Conservation (phyloP, 2,797 vertebrate genomes). For the Pseudochirops corinnae region DNA sequence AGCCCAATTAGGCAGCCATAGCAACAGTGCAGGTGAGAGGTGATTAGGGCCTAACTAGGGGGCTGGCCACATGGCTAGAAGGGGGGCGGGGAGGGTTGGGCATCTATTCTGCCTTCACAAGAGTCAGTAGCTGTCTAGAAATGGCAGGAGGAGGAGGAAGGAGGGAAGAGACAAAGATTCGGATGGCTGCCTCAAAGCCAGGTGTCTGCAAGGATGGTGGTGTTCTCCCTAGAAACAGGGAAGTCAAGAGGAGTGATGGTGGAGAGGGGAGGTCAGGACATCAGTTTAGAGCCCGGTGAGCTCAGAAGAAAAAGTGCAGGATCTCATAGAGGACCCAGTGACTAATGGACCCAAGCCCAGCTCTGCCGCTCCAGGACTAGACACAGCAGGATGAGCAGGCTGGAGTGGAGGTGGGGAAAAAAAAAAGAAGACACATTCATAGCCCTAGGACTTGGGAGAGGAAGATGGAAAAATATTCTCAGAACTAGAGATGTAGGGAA, state of each 20-base stretch:
- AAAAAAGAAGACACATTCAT: neutral
- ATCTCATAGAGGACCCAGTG: neutral
- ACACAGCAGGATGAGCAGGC: neutral
- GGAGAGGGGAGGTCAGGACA: neutral
- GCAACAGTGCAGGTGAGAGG: neutral
- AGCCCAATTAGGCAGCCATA: neutral
- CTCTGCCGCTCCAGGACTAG: neutral
- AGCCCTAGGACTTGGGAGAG: neutral
- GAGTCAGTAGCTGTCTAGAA: neutral
- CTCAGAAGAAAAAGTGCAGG: neutral
- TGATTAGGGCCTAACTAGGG: neutral
- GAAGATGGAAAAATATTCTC: neutral
- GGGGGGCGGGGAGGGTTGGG: no score
- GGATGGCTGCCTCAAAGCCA: neutral
- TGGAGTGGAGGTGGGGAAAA: neutral
- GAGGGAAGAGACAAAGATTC: neutral
- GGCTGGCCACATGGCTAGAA: neutral
- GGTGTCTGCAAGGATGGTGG: no score
- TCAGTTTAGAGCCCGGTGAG: neutral
- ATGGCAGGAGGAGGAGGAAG: neutral
- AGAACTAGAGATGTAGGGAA: neutral
- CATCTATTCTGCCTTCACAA: neutral
- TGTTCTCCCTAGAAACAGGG: neutral
- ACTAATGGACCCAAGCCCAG: neutral
- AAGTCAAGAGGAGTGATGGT: neutral